Conservation (phyloP, 2,113 vertebrate genomes). For the Emydura subglobosa region DNA sequence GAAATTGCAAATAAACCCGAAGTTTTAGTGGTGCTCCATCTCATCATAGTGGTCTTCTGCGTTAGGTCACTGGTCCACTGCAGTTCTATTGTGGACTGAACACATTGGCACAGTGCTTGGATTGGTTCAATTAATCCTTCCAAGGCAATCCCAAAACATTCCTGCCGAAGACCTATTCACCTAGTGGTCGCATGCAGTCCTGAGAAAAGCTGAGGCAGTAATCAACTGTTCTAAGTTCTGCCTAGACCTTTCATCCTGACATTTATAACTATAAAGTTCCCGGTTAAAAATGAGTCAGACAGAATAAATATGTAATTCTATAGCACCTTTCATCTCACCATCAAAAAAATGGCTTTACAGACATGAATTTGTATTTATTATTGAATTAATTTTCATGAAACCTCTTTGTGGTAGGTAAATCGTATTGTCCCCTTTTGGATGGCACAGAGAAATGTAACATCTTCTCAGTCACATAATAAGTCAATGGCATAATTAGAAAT, state of each 20-base stretch:
- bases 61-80: background rate
- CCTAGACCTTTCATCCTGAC: background rate
- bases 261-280: background rate
- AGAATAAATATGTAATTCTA: background rate
- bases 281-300: background rate
- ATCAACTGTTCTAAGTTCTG: background rate
- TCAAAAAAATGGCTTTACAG: background rate
- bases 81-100: background rate
- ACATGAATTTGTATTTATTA: background rate
- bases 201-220: background rate
- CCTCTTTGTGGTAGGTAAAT: background rate
- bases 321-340: background rate
- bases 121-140: background rate
- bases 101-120: background rate
- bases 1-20: background rate
- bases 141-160: background rate
- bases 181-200: background rate
- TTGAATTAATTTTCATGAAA: background rate
- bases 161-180: background rate
- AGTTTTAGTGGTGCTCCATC: background rate
- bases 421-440: background rate
- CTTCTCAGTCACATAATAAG: background rate
- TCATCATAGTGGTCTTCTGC: background rate
- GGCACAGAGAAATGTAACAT: background rate
- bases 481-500: background rate